Base-by-base conservation (phyloP, 2,113 vertebrate genomes). In the Upupa epops region DNA sequence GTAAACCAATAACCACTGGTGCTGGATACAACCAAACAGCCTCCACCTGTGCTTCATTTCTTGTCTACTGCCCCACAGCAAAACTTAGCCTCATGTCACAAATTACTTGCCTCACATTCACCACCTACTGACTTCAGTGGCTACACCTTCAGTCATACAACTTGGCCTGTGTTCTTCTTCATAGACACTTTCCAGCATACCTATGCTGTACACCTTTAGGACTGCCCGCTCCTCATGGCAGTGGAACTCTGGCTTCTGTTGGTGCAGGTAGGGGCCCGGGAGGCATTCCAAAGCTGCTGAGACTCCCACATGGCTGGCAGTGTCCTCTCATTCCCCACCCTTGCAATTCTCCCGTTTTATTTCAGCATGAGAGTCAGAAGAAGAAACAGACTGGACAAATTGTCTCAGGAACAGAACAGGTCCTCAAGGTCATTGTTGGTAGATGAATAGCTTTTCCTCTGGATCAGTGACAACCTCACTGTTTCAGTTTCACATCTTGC, bases 401-500 rank as follows among this genome's bases (percentile, higher is more conserved):
- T 75, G 25, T 40, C 28, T 63, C 55, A 36, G 45, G 45, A 77
- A 52, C 14, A 68, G 13, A 77, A 48, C 36, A 76, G 54, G 10
- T 34, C 34, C 48, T 78, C 37, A 46, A 37, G 45, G 36, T 74
- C 78, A 66, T 52, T 24, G n/a, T 3, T 3, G n/a, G 46, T 29
- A 66, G 46, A 48, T 26, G 32, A 2, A 8, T 85, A 83, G 25
- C 9, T 80, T 72, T 87, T 79, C 16, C 32, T 88, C 56, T 52
- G 28, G 59, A 42, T 76, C 34, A 60, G 31, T 2, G 4, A 32
- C 46, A 65, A 9, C 45, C 71, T 1, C 1, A 36, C n/a, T 25
- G 4, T 82, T 94, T 89, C 54, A 40, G 56, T 89, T 95, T 89
- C 76, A 71, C 34, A 40, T 89, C 85, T 63, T 78, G 16, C 64